Evolutionary conservation across 2,888 invertebrate genomes (phyloP), one percentile per base, ranked within the genome.

Genomic region (Malthinus seriepunctatus): DNA sequence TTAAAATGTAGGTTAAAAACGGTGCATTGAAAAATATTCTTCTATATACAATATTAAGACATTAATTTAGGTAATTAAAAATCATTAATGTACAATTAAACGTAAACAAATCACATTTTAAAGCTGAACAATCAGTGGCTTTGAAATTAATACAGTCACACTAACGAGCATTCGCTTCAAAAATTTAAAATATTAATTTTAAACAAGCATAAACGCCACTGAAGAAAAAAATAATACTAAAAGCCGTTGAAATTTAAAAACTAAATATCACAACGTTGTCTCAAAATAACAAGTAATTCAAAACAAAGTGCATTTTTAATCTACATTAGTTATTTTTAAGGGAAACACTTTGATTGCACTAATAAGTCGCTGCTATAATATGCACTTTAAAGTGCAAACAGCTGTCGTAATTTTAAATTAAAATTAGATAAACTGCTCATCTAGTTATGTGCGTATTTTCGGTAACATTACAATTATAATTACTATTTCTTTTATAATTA

Each of bases 361-460:
- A 42, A 15, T 42, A 42, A 7, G 23, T 42, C 39, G 32, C 14
- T 9, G 35, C 32, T 35, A 10, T 35, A 10, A 35, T 4, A 6
- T 15, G 15, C 39, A 42, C 23, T 42, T 42, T 42, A n/a, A 5
- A 15, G 35, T 15, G 23, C 15, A 4, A 46, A 12, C 9, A 42
- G 11, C 32, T 23, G 9, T 46, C 9, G 15, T n/a, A 6, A 37
- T 8, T 45, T 39, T 45, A 31, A 15, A 42, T 14, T 35, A 33
- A 49, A 55, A 49, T 34, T 49, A 34, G 32, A 15, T 11, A 55
- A 44, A 32, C 10, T 55, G 62, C 58, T 64, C 66, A 77, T 71
- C 77, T 76, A 71, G 69, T 68, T 65, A 76, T 71, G 63, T 77
- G 76, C 69, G 76, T 75, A 70, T 77, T 73, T 68, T 75, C 74